Conservation (phyloP, 2,113 vertebrate species). For the Oceanites oceanicus region DNA sequence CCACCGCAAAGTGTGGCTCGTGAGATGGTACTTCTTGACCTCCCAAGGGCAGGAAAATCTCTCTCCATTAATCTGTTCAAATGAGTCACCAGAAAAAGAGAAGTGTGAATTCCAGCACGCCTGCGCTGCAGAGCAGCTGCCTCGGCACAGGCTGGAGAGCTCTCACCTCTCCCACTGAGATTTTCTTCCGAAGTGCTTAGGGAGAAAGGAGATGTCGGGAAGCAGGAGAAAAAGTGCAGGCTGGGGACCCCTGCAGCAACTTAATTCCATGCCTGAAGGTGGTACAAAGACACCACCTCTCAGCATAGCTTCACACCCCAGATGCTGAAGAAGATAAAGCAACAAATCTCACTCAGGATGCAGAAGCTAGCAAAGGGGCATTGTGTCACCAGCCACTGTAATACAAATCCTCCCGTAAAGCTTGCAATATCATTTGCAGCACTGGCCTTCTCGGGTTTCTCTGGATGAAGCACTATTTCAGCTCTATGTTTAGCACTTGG, state of each 20-base stretch:
- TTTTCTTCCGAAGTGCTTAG: not conserved
- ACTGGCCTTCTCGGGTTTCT: not conserved
- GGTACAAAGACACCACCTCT: not conserved
- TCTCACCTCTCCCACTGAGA: not conserved
- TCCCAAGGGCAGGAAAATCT: not conserved
- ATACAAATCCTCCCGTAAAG: not conserved
- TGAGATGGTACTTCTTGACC: not conserved
- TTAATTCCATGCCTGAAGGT: not conserved
- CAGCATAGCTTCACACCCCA: not conserved
- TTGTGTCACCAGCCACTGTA: not conserved
- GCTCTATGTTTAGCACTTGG: constrained; percentile 13
- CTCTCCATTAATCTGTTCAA: not conserved
- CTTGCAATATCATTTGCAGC: not conserved
- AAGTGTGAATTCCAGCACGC: not conserved
- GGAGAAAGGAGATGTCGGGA: not conserved
- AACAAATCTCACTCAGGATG: not conserved
- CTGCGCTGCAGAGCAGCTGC: not conserved
- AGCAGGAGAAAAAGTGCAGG: not conserved
- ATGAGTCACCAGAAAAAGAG: not conserved
- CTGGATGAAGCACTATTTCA: constrained; percentile 28
- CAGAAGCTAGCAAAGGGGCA: not conserved
- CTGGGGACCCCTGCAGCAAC: not conserved
- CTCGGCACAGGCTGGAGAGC: not conserved
- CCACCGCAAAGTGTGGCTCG: not conserved
- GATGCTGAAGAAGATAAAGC: not conserved